These are phyloP conservation scores for Hyperoplus immaculatus DNA, from an alignment of 2,797 vertebrate genomes.

Conservation along the genomic window DNA sequence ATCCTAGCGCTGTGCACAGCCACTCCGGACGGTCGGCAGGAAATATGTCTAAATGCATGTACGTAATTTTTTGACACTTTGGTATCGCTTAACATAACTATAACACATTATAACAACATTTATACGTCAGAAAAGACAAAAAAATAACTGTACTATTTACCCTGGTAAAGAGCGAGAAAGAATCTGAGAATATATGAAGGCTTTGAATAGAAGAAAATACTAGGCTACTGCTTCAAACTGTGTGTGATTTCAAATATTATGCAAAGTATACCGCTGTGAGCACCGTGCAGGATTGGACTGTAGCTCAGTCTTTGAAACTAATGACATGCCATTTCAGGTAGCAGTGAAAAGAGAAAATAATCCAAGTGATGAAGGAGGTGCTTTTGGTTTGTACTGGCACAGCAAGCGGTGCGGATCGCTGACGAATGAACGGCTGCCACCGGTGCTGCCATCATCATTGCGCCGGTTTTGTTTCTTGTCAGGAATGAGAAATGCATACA, in stretches of 20 bases:
- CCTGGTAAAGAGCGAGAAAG: conserved; percentile 8
- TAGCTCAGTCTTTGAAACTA: conserved; percentile 47
- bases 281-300: conserved; percentile 34
- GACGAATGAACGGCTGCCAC: conserved; percentile 54
- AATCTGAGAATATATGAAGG: not conserved
- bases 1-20: too few species aligned
- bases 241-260: conserved; percentile 44
- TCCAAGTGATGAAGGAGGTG: conserved; percentile 66
- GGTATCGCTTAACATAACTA: too few species aligned
- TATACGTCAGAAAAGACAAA: not conserved
- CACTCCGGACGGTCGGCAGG: too few species aligned
- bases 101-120: conserved; percentile 1
- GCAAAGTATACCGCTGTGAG: conserved; percentile 34
- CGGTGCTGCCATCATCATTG: conserved; percentile 6
- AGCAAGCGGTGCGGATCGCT: conserved; percentile 36
- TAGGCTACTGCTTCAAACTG: conserved; percentile 6
- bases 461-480: conserved; percentile 48
- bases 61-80: too few species aligned
- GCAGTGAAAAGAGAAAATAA: conserved; percentile 53
- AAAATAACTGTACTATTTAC: conserved; percentile 15
- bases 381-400: conserved; percentile 48
- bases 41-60: too few species aligned
- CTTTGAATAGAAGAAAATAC: conserved; percentile 7
- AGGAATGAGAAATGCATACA: conserved; percentile 61
- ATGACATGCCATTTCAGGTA: conserved; percentile 54